These are phyloP conservation scores for Delia radicum DNA, from an alignment of 1,140 invertebrate genomes.

Conservation along the genomic window DNA sequence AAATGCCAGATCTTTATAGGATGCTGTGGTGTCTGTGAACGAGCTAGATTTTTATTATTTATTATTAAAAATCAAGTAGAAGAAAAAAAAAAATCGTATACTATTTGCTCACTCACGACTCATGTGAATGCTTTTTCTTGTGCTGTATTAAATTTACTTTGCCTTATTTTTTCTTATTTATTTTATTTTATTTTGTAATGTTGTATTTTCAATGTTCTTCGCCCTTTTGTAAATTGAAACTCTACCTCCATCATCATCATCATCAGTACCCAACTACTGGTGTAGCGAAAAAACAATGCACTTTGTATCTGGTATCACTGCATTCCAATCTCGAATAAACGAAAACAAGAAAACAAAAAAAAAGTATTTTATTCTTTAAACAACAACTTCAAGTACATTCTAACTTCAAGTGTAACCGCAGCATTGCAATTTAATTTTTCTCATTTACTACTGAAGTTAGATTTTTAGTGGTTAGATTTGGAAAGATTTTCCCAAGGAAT, in stretches of 20 bases:
- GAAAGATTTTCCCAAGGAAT: background rate
- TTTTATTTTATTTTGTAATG: background rate
- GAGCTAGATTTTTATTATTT: too few relatives aligned
- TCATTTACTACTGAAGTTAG: background rate
- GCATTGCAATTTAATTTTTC: background rate
- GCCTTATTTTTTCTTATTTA: background rate
- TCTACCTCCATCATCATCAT: too few relatives aligned
- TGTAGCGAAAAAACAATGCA: slow-evolving; percentile 13
- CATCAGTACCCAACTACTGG: too few relatives aligned
- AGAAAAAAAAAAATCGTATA: too few relatives aligned
- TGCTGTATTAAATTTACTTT: background rate
- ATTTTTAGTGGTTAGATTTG: background rate
- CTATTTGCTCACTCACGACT: too few relatives aligned
- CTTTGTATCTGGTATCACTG: slow-evolving; percentile 9
- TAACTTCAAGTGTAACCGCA: background rate
- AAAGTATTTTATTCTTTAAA: background rate
- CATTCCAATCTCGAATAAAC: background rate
- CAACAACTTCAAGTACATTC: background rate
- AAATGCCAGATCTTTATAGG: too few relatives aligned
- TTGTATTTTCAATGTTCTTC: too few relatives aligned
- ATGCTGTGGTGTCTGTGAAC: too few relatives aligned
- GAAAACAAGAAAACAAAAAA: background rate
- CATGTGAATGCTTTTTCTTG: too few relatives aligned
- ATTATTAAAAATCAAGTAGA: too few relatives aligned
- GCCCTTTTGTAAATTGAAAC: too few relatives aligned